Conservation (phyloP, 2,888 invertebrate species). For the Oligia strigilis region DNA sequence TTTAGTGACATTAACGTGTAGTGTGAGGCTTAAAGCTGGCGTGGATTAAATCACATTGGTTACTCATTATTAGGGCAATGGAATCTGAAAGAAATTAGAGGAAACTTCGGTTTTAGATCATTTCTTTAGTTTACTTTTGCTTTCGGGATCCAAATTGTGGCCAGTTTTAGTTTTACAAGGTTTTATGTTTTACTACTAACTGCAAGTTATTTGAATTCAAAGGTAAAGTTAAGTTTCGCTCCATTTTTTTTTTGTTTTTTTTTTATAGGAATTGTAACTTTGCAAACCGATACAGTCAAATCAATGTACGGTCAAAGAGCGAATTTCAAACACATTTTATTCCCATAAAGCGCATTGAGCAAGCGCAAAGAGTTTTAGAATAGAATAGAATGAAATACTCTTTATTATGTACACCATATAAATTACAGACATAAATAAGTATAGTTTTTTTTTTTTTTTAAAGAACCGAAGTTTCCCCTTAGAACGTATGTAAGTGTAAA, state of each 20-base stretch:
- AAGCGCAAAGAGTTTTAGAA: too few species aligned
- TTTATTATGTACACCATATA: too few species aligned
- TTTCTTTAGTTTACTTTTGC: too few species aligned
- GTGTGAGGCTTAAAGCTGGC: constrained; percentile 73
- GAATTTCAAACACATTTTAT: not conserved
- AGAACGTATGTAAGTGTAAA: constrained; percentile 62
- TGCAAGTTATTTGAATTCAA: not conserved
- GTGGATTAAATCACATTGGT: constrained; percentile 62
- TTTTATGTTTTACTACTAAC: not conserved
- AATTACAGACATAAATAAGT: too few species aligned
- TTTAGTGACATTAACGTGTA: constrained; percentile 65
- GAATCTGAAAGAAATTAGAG: not conserved
- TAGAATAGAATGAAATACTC: too few species aligned
- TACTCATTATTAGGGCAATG: constrained; percentile 10
- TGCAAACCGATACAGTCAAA: not conserved
- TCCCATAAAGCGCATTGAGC: not conserved
- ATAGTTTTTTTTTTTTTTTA: too few species aligned
- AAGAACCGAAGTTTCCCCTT: constrained; percentile 44
- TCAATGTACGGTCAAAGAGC: not conserved
- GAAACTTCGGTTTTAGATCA: constrained; percentile 42
- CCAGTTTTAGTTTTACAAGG: not conserved
- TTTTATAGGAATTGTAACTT: too few species aligned
- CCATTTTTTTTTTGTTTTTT: not conserved
- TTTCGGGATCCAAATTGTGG: not conserved
- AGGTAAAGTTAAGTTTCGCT: not conserved